phyloP scores from a whole-genome alignment of 2,888 invertebrate genomes.

The Sarcophaga rosellei region DNA sequence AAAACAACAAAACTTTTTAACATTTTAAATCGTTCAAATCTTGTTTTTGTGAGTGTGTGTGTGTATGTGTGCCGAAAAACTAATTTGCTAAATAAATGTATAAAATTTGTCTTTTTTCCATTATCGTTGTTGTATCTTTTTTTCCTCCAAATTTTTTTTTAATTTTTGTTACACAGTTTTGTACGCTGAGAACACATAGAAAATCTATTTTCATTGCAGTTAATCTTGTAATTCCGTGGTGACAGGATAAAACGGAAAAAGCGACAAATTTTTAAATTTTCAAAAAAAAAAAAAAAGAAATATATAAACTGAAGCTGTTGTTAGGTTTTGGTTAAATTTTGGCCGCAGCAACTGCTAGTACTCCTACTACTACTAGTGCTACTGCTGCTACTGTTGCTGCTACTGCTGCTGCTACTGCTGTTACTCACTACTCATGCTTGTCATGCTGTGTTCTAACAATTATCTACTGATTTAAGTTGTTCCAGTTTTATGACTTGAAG shows the following conservation, averaged over 20 bases:
- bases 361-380: neutral
- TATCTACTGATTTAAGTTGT: slow-evolving; percentile 45
- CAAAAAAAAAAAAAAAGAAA: slow-evolving; percentile 8
- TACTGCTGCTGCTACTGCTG: neutral
- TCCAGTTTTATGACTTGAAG: slow-evolving; percentile 7
- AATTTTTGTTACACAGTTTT: slow-evolving; percentile 39
- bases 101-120: neutral
- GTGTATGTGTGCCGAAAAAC: neutral
- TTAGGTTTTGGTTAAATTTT: neutral
- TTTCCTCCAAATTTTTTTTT: neutral
- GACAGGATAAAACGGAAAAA: slow-evolving; percentile 37
- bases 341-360: no score
- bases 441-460: slow-evolving; percentile 39
- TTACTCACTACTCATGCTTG: slow-evolving; percentile 43
- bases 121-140: slow-evolving; percentile 46
- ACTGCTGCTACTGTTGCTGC: neutral
- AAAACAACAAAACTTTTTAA: neutral
- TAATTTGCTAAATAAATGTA: slow-evolving; percentile 35
- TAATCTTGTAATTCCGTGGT: slow-evolving; percentile 63
- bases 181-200: slow-evolving; percentile 42
- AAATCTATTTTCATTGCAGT: slow-evolving; percentile 60
- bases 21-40: slow-evolving; percentile 8
- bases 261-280: slow-evolving; percentile 29
- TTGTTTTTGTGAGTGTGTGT: neutral
- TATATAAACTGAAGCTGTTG: neutral